Conservation (phyloP, 2,888 invertebrate genomes). For the Zonitis immaculata region DNA sequence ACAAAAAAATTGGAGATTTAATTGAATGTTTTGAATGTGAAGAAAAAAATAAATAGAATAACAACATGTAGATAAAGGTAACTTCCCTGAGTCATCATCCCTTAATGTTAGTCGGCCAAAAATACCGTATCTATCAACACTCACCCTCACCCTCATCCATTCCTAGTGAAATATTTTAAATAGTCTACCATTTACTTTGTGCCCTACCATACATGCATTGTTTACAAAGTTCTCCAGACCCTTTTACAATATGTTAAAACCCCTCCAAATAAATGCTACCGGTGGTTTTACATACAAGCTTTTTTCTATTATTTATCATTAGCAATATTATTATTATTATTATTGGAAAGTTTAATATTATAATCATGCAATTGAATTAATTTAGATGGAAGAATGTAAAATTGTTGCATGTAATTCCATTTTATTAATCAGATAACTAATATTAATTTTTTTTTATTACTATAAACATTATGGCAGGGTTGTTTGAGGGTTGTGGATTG, state of each 20-base stretch:
- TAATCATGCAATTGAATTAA: not conserved
- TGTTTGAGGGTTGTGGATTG: no score
- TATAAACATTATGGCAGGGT: no score
- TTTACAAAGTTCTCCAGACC: not conserved
- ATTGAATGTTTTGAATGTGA: no score
- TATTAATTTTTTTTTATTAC: no score
- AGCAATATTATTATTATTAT: no score
- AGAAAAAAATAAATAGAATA: no score
- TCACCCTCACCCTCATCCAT: not conserved
- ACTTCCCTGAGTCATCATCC: conserved; percentile 1
- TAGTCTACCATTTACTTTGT: not conserved
- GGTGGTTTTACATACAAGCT: no score
- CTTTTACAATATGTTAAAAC: not conserved
- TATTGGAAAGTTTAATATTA: not conserved
- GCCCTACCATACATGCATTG: not conserved
- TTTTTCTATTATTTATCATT: no score
- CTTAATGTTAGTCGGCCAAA: not conserved
- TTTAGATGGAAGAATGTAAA: not conserved
- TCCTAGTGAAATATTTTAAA: not conserved
- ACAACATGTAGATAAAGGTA: conserved; percentile 1
- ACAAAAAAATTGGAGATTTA: no score
- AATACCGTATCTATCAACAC: not conserved
- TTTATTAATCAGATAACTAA: not conserved
- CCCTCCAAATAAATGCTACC: not conserved
- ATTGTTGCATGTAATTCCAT: not conserved